phyloP scores from a whole-genome alignment of 2,888 invertebrate species.

The Pollenia labialis region DNA sequence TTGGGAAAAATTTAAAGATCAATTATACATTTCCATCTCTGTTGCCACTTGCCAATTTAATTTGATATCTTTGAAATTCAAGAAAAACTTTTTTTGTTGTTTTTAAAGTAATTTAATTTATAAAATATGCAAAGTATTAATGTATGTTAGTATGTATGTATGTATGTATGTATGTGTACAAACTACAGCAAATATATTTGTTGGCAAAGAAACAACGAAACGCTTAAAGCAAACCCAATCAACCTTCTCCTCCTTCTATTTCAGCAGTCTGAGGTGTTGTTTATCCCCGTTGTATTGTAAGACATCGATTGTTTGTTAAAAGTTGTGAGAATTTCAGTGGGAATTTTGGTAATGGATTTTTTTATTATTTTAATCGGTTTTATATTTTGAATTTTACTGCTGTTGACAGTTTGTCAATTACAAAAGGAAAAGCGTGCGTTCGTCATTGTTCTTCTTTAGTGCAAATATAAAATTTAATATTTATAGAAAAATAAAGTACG shows the following conservation, averaged over 20 bases:
- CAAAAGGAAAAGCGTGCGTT: neutral
- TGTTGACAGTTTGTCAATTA: constrained; percentile 23
- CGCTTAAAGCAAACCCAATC: too few species aligned
- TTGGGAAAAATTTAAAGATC: too few species aligned
- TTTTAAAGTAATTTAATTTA: constrained; percentile 12
- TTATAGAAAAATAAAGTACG: neutral
- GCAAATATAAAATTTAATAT: neutral
- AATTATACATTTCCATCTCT: neutral
- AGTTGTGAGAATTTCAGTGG: constrained; percentile 2
- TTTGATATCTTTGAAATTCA: neutral
- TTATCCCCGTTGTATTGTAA: neutral
- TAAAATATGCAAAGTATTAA: too few species aligned
- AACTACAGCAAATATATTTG: neutral
- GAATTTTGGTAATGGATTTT: neutral
- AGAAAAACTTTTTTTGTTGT: constrained; percentile 1
- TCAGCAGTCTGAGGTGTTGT: neutral
- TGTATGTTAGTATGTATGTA: neutral
- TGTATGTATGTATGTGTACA: neutral
- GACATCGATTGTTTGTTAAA: neutral
- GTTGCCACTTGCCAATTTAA: neutral
- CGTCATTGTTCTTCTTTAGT: neutral
- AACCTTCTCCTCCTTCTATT: too few species aligned
- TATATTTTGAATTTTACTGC: constrained; percentile 1
- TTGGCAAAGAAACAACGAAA: neutral
- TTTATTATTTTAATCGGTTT: neutral